These are phyloP conservation scores for Sphecodes monilicornis DNA, from an alignment of 2,888 invertebrate genomes.

Conservation along the genomic window DNA sequence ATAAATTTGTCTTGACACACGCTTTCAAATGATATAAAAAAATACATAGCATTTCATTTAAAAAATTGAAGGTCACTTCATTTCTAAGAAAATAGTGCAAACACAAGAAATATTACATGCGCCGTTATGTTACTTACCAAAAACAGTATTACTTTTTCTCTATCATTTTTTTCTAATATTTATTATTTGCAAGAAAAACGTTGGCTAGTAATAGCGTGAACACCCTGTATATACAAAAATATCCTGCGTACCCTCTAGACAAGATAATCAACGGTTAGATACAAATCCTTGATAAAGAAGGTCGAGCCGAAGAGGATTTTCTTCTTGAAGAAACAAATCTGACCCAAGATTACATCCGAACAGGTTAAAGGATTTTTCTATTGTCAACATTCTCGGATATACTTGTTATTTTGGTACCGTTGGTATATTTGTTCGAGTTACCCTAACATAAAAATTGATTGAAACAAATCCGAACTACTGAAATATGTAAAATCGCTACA, in stretches of 20 bases:
- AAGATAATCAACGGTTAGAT: constrained; percentile 33
- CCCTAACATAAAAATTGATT: not conserved
- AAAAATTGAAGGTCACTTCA: too few relatives aligned
- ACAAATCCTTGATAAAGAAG: constrained; percentile 41
- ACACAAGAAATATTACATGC: too few relatives aligned
- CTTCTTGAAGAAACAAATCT: constrained; percentile 34
- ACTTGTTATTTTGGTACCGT: not conserved
- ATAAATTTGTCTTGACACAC: too few relatives aligned
- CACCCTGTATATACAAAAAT: constrained; percentile 12
- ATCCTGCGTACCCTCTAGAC: not conserved
- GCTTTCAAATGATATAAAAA: too few relatives aligned
- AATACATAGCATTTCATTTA: too few relatives aligned
- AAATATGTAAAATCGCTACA: not conserved
- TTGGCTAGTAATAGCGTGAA: too few relatives aligned
- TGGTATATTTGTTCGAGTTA: not conserved
- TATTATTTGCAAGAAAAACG: too few relatives aligned
- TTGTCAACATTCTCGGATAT: not conserved
- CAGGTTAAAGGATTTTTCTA: constrained; percentile 17
- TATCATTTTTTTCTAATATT: too few relatives aligned
- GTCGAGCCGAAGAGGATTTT: constrained; percentile 30
- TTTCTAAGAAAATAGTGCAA: too few relatives aligned
- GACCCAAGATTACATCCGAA: constrained; percentile 28
- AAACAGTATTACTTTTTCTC: too few relatives aligned
- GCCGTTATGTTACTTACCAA: too few relatives aligned
- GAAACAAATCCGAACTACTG: not conserved